Conservation (phyloP, 2,113 vertebrate species). For the Bombycilla garrulus region DNA sequence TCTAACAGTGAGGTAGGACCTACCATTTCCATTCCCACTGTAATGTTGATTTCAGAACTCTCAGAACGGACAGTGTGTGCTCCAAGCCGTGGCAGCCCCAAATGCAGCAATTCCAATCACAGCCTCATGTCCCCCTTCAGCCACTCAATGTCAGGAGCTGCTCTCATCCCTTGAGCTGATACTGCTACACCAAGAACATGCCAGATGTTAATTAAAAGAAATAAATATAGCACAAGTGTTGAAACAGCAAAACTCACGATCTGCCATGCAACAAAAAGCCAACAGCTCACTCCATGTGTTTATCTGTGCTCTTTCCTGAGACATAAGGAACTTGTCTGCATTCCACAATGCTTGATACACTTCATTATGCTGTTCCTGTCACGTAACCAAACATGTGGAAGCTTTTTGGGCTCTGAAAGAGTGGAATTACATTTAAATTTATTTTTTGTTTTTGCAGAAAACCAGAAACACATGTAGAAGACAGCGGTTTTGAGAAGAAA, state of each 20-base stretch:
- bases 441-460: neutral
- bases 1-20: neutral
- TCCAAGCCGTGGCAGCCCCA: neutral
- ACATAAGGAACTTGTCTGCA: neutral
- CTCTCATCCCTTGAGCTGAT: neutral
- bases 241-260: neutral
- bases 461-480: neutral
- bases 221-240: neutral
- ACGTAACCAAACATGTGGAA: neutral
- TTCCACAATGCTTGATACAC: neutral
- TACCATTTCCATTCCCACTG: neutral
- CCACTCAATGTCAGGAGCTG: accelerated
- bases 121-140: neutral
- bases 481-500: neutral
- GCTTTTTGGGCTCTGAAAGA: neutral
- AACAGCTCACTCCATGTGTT: neutral
- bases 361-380: neutral
- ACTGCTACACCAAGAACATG: neutral
- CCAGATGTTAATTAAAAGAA: neutral
- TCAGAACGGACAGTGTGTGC: neutral
- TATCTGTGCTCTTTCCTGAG: neutral
- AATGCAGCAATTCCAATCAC: neutral
- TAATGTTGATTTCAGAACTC: neutral
- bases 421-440: neutral
- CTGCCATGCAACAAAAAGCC: neutral